Percentiles rank a stretch among this genome's conserved stretches.
Evolutionary conservation across 2,797 vertebrate genomes (phyloP).

Genomic region (Eremophila alpestris): DNA sequence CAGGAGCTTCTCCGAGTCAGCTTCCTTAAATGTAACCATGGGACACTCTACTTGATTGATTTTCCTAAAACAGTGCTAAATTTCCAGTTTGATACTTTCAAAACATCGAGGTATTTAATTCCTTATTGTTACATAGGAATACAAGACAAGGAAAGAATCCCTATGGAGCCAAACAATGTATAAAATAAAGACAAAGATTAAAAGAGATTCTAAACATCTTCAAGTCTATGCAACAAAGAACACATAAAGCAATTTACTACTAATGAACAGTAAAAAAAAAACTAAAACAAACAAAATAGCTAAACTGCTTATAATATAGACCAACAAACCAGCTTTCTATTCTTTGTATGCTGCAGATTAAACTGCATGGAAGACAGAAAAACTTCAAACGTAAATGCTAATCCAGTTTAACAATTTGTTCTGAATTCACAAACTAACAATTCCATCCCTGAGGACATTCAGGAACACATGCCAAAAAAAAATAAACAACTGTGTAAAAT

Average conservation of each 20-base stretch:
- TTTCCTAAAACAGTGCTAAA: neutral
- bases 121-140: neutral
- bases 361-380: neutral
- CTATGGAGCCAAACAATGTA: neutral
- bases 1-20: neutral
- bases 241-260: neutral
- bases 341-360: neutral
- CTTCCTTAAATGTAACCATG: neutral
- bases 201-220: neutral
- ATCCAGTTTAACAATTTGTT: neutral
- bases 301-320: neutral
- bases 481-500: neutral
- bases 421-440: neutral
- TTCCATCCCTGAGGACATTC: neutral
- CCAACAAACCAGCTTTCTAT: neutral
- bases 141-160: neutral
- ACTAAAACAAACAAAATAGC: neutral
- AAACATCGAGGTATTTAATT: neutral
- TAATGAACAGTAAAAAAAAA: neutral
- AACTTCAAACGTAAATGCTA: neutral
- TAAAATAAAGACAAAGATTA: neutral
- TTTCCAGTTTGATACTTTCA: neutral
- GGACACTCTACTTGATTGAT: neutral
- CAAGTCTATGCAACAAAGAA: neutral
- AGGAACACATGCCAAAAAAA: neutral